A percentile compares a stretch with the other conserved stretches of the same genome.
These are phyloP conservation scores for Staurois parvus DNA, from an alignment of 2,797 vertebrate species.

Conservation along the genomic window DNA sequence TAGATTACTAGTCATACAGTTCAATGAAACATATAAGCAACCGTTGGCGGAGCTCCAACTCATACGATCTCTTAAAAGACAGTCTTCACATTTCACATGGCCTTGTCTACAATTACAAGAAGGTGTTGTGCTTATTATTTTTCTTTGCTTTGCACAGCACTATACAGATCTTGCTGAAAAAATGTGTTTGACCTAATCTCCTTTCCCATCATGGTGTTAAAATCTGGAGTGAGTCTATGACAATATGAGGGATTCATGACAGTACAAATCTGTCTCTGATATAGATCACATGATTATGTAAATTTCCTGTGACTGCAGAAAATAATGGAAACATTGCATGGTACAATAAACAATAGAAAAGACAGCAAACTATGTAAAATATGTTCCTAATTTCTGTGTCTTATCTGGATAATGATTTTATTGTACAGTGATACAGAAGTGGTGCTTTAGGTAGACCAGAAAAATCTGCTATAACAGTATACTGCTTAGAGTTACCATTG, in stretches of 20 bases:
- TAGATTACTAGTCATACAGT: too few species aligned
- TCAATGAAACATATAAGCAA: too few species aligned
- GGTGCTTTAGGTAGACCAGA: neutral
- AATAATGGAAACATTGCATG: slow-evolving; percentile 18
- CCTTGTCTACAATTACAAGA: slow-evolving; percentile 2
- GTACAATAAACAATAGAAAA: slow-evolving; percentile 1
- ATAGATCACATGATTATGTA: slow-evolving; percentile 28
- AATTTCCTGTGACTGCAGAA: slow-evolving; percentile 8
- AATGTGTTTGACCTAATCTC: slow-evolving; percentile 15
- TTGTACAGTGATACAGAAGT: neutral
- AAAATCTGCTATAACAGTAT: neutral
- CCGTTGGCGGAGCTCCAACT: too few species aligned
- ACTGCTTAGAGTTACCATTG: neutral
- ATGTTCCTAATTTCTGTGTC: neutral
- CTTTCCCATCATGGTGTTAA: slow-evolving; percentile 9
- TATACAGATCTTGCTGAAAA: slow-evolving; percentile 11
- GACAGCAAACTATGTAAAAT: neutral
- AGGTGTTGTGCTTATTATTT: slow-evolving; percentile 3
- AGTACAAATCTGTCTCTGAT: slow-evolving; percentile 15
- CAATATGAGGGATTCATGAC: slow-evolving; percentile 23
- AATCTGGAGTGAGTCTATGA: slow-evolving; percentile 38
- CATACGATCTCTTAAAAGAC: too few species aligned
- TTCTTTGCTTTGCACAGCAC: neutral
- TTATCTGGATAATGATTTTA: neutral
- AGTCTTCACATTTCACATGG: neutral